These are phyloP conservation scores for Yponomeuta malinellus DNA, from an alignment of 2,888 invertebrate genomes.

Conservation along the genomic window DNA sequence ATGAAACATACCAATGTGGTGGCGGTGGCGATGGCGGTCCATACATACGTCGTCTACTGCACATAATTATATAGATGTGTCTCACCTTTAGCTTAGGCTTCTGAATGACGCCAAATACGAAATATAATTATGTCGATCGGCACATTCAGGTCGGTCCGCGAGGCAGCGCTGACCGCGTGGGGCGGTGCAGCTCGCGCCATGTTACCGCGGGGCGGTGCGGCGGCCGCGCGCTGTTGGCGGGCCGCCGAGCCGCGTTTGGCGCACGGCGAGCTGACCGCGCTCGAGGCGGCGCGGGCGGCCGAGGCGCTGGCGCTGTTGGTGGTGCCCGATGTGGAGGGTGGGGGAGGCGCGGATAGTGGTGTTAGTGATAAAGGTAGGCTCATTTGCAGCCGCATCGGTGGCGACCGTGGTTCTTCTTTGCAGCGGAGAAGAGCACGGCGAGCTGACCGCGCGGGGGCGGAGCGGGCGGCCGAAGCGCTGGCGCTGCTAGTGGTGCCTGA, in stretches of 20 bases:
- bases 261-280: slow-evolving; percentile 29
- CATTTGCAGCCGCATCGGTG: no score
- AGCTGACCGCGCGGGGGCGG: slow-evolving; percentile 36
- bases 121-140: background rate
- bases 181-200: slow-evolving; percentile 49
- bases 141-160: slow-evolving; percentile 40
- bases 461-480: no score
- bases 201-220: slow-evolving; percentile 32
- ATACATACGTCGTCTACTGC: no score
- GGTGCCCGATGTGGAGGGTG: background rate
- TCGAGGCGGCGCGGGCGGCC: slow-evolving; percentile 28
- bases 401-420: no score
- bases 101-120: no score
- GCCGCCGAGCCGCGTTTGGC: slow-evolving; percentile 30
- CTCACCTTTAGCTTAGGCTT: no score
- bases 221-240: slow-evolving; percentile 24
- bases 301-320: no score
- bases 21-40: no score
- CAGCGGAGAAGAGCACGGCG: slow-evolving; percentile 8
- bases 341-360: background rate
- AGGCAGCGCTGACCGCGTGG: slow-evolving; percentile 56
- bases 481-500: no score
- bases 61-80: no score
- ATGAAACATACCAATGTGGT: no score
- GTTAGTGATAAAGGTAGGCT: slow-evolving; percentile 17